Evolutionary conservation across 2,113 vertebrate genomes (phyloP).

Genomic region (Hydropotes inermis): DNA sequence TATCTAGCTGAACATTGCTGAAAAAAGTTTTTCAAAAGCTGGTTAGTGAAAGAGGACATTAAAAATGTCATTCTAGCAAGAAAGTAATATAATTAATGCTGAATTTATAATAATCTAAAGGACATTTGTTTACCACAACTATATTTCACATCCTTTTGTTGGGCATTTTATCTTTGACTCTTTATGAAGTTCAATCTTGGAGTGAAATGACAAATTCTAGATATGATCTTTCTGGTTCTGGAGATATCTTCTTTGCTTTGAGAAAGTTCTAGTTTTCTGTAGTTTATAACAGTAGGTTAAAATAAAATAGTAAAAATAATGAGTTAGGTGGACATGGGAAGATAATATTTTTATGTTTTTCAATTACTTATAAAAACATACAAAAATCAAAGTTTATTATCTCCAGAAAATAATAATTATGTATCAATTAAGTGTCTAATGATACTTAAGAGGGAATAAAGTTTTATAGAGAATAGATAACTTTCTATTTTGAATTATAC

Average conservation of each 20-base stretch:
- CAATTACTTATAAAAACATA: neutral
- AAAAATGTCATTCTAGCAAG: conserved; percentile 41
- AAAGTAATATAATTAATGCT: conserved; percentile 44
- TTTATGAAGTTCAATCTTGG: neutral
- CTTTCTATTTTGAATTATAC: neutral
- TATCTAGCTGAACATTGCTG: conserved; percentile 62
- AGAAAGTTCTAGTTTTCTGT: neutral
- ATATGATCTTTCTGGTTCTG: neutral
- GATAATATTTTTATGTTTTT: neutral
- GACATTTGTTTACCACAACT: conserved; percentile 43
- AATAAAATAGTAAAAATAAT: neutral
- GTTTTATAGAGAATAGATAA: neutral
- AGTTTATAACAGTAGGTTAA: neutral
- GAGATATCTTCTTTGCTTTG: neutral
- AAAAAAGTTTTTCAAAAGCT: conserved; percentile 53
- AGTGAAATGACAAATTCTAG: neutral
- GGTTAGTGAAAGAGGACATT: conserved; percentile 54
- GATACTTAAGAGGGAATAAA: neutral
- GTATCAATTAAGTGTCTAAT: neutral
- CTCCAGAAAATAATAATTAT: neutral
- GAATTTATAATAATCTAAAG: conserved; percentile 47
- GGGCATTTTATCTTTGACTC: neutral
- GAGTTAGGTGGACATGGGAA: neutral
- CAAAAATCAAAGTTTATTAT: neutral
- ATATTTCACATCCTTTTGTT: neutral